Conservation (phyloP, 2,113 vertebrate species). For the Antechinus flavipes region DNA sequence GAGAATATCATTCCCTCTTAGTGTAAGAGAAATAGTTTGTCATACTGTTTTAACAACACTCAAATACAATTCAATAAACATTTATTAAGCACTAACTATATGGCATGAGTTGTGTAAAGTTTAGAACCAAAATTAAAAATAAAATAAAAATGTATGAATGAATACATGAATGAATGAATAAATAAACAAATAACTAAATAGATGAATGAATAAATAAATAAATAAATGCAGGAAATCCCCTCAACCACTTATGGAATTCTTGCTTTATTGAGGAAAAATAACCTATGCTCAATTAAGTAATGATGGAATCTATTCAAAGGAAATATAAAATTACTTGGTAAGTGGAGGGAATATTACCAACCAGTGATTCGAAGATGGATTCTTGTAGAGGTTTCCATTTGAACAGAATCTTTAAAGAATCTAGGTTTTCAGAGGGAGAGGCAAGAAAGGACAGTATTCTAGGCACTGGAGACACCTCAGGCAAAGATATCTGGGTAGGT, state of each 20-base stretch:
- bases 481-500: background rate
- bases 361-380: background rate
- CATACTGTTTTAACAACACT: background rate
- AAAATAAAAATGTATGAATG: no score
- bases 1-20: background rate
- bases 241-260: background rate
- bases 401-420: background rate
- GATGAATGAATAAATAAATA: no score
- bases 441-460: background rate
- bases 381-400: background rate
- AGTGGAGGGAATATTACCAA: no score
- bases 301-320: no score
- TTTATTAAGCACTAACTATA: background rate
- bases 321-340: no score
- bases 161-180: no score
- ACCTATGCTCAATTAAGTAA: background rate
- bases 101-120: background rate
- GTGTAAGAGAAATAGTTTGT: background rate
- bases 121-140: background rate
- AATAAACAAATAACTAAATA: no score
- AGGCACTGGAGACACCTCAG: background rate
- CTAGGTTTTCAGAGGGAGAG: background rate
- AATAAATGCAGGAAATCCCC: background rate
- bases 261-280: background rate
- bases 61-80: background rate